These are phyloP conservation scores for Urechis unicinctus DNA, from an alignment of 2,888 invertebrate genomes.

Conservation along the genomic window DNA sequence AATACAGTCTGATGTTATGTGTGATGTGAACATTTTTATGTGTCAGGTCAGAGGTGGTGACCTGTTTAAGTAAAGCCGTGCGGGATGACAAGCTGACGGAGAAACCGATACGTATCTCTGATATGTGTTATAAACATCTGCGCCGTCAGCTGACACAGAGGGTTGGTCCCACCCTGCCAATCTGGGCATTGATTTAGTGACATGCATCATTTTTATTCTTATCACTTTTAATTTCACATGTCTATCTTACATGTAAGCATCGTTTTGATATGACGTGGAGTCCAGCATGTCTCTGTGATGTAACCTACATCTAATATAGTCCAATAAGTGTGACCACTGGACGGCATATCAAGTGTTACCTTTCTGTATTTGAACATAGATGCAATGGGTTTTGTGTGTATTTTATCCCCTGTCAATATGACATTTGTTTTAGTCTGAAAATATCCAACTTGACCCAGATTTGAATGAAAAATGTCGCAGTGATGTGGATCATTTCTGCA, in stretches of 20 bases:
- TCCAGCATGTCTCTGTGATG: too few relatives aligned
- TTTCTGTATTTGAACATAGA: too few relatives aligned
- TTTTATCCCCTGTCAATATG: neutral
- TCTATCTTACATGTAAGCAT: too few relatives aligned
- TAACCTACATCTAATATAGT: too few relatives aligned
- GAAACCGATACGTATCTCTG: constrained; percentile 71
- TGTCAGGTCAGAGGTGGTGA: constrained; percentile 63
- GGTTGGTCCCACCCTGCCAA: constrained; percentile 45
- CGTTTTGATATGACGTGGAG: too few relatives aligned
- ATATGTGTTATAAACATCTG: constrained; percentile 84
- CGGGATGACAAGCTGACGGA: constrained; percentile 75
- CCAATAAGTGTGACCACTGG: too few relatives aligned
- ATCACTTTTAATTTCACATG: too few relatives aligned
- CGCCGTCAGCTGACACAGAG: constrained; percentile 80
- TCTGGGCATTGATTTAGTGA: too few relatives aligned
- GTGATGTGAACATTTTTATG: neutral
- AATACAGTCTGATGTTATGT: neutral
- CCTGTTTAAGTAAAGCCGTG: constrained; percentile 82
- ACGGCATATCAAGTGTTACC: too few relatives aligned
- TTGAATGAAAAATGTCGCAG: constrained; percentile 34
- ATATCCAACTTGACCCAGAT: constrained; percentile 61
- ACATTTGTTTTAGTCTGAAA: constrained; percentile 66
- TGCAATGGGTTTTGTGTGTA: neutral
- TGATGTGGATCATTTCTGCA: constrained; percentile 34
- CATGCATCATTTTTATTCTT: too few relatives aligned